A percentile compares a stretch with the other conserved stretches of the same genome.
phyloP scores from a whole-genome alignment of 2,888 invertebrate species.

The Brachypalpus laphriformis region DNA sequence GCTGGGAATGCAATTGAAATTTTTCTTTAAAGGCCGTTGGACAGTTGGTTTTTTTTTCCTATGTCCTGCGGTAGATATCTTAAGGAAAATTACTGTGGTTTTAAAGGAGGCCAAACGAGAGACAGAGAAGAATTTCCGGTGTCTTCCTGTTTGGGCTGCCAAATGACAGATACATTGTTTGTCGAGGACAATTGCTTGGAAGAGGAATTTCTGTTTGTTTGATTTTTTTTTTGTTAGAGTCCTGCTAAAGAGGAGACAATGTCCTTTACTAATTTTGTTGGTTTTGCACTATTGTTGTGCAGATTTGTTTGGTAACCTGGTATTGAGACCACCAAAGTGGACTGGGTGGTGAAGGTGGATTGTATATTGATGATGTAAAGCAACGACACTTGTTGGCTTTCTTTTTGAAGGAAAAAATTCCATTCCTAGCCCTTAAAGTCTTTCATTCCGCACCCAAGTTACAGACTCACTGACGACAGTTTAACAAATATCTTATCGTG shows the following conservation, averaged over 20 bases:
- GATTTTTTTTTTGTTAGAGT: constrained; percentile 25
- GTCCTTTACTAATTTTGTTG: constrained; percentile 66
- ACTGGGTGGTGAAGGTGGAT: too few species aligned
- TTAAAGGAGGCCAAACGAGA: not conserved
- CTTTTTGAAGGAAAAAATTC: too few species aligned
- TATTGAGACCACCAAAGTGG: constrained; percentile 61
- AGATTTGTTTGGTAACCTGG: constrained; percentile 13
- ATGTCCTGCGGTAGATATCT: constrained; percentile 34
- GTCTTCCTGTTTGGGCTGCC: constrained; percentile 38
- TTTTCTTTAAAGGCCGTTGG: too few species aligned
- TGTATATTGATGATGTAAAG: too few species aligned
- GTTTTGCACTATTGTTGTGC: constrained; percentile 53
- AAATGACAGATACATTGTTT: constrained; percentile 65
- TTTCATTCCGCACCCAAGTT: not conserved
- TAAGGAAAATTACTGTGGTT: constrained; percentile 42
- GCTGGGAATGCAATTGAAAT: constrained; percentile 65
- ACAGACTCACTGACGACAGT: constrained; percentile 16
- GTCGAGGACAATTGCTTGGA: constrained; percentile 57
- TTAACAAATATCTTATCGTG: not conserved
- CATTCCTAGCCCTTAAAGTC: not conserved
- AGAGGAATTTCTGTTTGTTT: constrained; percentile 29
- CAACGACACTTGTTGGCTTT: not conserved
- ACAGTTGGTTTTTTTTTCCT: not conserved
- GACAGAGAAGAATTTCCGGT: constrained; percentile 15
- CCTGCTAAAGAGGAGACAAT: constrained; percentile 43